Evolutionary conservation across 2,888 invertebrate genomes (phyloP).

Genomic region (Troilus luridus): DNA sequence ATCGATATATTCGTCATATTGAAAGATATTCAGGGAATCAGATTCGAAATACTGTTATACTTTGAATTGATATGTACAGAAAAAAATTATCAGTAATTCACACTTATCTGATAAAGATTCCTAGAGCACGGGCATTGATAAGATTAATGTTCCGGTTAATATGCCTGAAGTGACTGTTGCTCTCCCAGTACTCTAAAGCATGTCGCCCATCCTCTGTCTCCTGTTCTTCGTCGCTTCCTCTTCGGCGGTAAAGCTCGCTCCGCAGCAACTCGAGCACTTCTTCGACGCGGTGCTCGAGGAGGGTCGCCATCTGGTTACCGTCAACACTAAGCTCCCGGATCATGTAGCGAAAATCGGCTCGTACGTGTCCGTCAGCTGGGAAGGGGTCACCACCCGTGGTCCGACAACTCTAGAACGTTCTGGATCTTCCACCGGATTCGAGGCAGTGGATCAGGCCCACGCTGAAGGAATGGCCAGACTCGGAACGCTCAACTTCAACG

Average conservation of each 20-base stretch:
- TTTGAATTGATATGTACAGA: background rate
- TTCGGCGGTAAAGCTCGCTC: background rate
- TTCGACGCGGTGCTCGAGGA: conserved; percentile 19
- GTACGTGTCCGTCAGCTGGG: background rate
- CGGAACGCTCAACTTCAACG: background rate
- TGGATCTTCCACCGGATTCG: background rate
- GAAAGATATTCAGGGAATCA: background rate
- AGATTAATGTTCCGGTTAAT: conserved; percentile 5
- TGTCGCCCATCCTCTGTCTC: background rate
- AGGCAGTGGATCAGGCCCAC: background rate
- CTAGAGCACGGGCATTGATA: background rate
- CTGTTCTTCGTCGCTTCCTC: background rate
- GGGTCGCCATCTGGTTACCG: background rate
- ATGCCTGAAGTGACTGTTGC: background rate
- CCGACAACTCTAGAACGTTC: background rate
- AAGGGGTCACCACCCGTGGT: background rate
- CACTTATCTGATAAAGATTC: background rate
- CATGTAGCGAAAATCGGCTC: background rate
- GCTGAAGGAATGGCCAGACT: background rate
- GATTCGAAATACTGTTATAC: background rate
- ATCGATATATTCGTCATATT: background rate
- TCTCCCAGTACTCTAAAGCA: background rate
- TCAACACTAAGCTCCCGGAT: background rate
- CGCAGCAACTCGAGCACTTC: background rate
- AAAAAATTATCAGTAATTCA: background rate